phyloP scores from a whole-genome alignment of 2,797 vertebrate species.

The Pipistrellus pygmaeus region DNA sequence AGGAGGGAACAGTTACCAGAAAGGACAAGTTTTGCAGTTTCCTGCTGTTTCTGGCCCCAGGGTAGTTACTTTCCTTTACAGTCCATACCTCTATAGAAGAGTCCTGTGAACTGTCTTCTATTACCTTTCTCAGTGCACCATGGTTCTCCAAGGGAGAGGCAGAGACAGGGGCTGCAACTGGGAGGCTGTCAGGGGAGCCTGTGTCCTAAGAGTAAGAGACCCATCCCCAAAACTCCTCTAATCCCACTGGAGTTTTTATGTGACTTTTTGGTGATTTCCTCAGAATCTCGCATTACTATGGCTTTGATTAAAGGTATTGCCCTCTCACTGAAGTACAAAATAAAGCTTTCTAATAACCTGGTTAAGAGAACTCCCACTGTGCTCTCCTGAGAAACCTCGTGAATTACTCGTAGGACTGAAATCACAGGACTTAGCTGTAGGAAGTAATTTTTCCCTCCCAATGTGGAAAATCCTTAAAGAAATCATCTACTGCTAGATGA shows the following conservation, averaged over 20 bases:
- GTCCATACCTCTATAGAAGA: background rate
- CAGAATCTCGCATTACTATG: background rate
- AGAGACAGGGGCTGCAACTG: background rate
- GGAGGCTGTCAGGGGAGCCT: background rate
- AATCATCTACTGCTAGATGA: background rate
- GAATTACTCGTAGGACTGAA: slow-evolving; percentile 27
- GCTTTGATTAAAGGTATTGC: background rate
- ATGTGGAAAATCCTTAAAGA: background rate
- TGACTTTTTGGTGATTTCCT: background rate
- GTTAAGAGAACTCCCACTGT: background rate
- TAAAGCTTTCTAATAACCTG: slow-evolving; percentile 3
- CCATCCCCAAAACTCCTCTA: background rate
- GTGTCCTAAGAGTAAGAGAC: background rate
- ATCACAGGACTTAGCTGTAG: background rate
- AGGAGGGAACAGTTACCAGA: background rate
- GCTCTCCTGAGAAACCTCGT: background rate
- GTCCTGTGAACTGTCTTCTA: background rate
- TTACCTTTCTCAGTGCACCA: background rate
- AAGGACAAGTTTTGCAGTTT: background rate
- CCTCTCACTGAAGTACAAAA: background rate
- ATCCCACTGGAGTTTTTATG: background rate
- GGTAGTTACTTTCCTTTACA: background rate
- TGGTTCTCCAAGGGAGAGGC: background rate
- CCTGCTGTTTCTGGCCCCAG: background rate
- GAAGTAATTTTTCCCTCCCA: background rate